These are phyloP conservation scores for Eueremaeus valkanovi DNA, from an alignment of 2,888 invertebrate species.

Conservation along the genomic window DNA sequence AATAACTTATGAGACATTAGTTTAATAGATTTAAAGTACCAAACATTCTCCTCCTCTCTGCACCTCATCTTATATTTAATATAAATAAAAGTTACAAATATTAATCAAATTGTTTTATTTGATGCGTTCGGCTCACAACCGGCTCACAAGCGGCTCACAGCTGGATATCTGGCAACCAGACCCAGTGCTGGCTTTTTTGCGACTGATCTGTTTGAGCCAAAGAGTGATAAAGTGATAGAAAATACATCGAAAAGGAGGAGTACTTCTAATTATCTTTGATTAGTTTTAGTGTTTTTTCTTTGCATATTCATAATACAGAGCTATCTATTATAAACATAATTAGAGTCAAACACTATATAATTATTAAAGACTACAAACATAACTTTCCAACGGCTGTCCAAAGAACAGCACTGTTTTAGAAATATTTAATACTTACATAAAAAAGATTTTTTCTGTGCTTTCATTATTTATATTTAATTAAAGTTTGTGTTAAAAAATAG, in stretches of 20 bases:
- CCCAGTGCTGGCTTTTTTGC: background rate
- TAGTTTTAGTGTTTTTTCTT: slow-evolving; percentile 31
- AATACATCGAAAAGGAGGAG: slow-evolving; percentile 34
- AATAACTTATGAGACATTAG: slow-evolving; percentile 19
- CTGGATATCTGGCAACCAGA: slow-evolving; percentile 21
- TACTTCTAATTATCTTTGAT: slow-evolving; percentile 26
- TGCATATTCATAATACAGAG: slow-evolving; percentile 10
- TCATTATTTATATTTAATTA: slow-evolving; percentile 1
- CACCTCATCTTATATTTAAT: slow-evolving; percentile 21
- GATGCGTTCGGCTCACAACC: slow-evolving; percentile 11
- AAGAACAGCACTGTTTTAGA: background rate
- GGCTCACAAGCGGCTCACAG: slow-evolving; percentile 17
- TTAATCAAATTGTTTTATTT: slow-evolving; percentile 24
- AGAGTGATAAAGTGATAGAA: slow-evolving; percentile 31
- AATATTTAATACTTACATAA: background rate
- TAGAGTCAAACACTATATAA: slow-evolving; percentile 22
- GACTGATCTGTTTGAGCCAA: slow-evolving; percentile 11
- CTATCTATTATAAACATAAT: slow-evolving; percentile 32
- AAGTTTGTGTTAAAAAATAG: background rate
- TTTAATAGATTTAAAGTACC: slow-evolving; percentile 24
- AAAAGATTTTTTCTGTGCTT: background rate
- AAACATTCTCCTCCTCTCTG: slow-evolving; percentile 15
- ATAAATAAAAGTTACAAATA: slow-evolving; percentile 31
- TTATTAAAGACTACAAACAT: slow-evolving; percentile 5
- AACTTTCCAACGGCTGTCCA: background rate